phyloP scores from a whole-genome alignment of 2,888 invertebrate genomes.

The Caenorhabditis angaria region DNA sequence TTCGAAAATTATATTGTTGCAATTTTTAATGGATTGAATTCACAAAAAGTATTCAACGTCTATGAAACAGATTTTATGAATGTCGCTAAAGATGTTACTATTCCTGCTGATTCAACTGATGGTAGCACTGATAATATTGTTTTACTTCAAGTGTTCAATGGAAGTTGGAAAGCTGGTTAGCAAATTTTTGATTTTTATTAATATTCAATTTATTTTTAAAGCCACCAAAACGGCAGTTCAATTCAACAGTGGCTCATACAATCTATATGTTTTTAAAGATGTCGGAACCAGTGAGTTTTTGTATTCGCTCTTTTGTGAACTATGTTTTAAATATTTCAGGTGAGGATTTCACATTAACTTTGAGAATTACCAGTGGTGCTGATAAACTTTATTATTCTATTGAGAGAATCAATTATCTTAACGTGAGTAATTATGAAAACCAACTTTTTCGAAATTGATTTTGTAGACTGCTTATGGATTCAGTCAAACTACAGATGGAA shows the following conservation, averaged over 20 bases:
- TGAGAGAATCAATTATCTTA: conserved; percentile 19
- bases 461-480: conserved; percentile 33
- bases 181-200: background rate
- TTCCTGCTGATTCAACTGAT: conserved; percentile 16
- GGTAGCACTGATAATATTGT: conserved; percentile 3
- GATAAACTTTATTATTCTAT: conserved; percentile 8
- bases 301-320: background rate
- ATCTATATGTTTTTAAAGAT: background rate
- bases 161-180: background rate
- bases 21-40: conserved; percentile 18
- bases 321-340: background rate
- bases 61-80: conserved; percentile 11
- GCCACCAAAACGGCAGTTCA: background rate
- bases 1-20: conserved; percentile 18
- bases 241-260: background rate
- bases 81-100: background rate
- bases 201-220: background rate
- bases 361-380: background rate
- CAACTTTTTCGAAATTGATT: background rate
- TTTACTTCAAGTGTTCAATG: conserved; percentile 21
- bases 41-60: conserved; percentile 30
- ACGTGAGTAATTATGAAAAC: conserved; percentile 9
- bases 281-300: background rate
- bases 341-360: background rate
- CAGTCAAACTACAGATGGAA: conserved; percentile 13